phyloP scores from a whole-genome alignment of 2,888 invertebrate species.

The Apantesis nais region DNA sequence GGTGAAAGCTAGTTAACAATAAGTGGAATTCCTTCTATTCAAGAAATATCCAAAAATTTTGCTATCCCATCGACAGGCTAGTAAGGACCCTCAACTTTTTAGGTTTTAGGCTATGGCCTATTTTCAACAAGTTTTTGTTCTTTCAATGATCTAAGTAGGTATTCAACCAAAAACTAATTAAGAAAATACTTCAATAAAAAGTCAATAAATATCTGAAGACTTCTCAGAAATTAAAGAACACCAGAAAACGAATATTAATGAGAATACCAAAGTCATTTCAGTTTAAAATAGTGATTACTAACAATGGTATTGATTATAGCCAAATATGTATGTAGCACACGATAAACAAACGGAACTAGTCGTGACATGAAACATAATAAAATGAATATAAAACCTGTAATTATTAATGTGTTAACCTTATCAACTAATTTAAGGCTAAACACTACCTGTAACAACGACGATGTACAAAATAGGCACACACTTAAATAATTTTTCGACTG shows the following conservation, averaged over 20 bases:
- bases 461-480: background rate
- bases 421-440: background rate
- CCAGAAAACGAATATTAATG: background rate
- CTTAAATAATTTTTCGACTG: background rate
- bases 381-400: background rate
- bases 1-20: too few species aligned
- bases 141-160: background rate
- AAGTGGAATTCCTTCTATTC: too few species aligned
- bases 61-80: background rate
- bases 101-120: background rate
- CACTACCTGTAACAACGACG: background rate
- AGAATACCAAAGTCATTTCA: background rate
- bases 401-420: background rate
- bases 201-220: background rate
- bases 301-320: background rate
- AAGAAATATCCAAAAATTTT: too few species aligned
- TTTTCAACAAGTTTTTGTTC: background rate
- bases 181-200: background rate
- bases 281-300: background rate
- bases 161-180: background rate
- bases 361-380: background rate
- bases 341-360: background rate
- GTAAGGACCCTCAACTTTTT: too few species aligned
- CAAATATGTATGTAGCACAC: background rate
- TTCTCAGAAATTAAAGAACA: background rate